Evolutionary conservation across 2,797 vertebrate species (phyloP).

Genomic region (Lepilemur septentrionalis): DNA sequence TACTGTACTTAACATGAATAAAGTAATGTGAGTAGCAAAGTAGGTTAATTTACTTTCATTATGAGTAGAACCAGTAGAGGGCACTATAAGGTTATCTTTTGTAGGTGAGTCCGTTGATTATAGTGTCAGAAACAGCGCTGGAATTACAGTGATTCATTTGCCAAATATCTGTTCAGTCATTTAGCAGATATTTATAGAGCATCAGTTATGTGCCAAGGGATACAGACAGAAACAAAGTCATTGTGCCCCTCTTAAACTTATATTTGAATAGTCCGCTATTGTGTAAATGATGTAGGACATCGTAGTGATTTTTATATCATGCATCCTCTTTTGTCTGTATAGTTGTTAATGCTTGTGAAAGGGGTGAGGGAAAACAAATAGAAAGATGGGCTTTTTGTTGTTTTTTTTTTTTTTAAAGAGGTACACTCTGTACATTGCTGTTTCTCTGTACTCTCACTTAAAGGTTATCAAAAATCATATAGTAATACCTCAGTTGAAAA

Average conservation of each 20-base stretch:
- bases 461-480: neutral
- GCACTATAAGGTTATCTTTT: slow-evolving; percentile 27
- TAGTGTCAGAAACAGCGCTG: neutral
- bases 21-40: neutral
- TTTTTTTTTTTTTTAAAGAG: neutral
- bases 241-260: neutral
- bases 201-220: neutral
- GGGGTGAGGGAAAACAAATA: neutral
- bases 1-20: neutral
- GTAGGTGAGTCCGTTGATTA: neutral
- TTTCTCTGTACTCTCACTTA: neutral
- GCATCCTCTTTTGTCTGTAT: neutral
- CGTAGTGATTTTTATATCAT: slow-evolving; percentile 35
- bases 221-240: slow-evolving; percentile 4
- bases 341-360: slow-evolving; percentile 23
- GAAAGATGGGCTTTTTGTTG: neutral
- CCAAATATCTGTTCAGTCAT: neutral
- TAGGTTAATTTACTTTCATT: neutral
- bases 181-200: slow-evolving; percentile 11
- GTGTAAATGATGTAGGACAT: neutral
- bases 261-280: neutral
- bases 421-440: neutral
- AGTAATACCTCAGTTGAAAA: neutral
- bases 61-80: slow-evolving; percentile 68
- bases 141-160: neutral